Evolutionary conservation across 2,888 invertebrate species (phyloP), one percentile per base, ranked within the genome.

Genomic region (Eilema sororculum): DNA sequence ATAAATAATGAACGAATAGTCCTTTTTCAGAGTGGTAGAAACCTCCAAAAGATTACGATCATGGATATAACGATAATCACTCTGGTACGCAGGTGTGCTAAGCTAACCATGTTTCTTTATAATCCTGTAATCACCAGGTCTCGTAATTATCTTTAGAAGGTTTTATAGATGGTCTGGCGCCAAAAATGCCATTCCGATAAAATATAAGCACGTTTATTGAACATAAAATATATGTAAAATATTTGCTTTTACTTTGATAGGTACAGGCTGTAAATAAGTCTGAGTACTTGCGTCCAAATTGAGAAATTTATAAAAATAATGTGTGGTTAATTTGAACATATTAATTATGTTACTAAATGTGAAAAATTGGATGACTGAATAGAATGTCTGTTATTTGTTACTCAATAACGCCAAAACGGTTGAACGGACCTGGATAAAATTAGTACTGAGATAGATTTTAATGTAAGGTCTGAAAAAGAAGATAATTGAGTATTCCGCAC

Each of bases 191-290:
- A 1, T 16, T 58, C 16, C 16, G 16, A 16, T 6, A 25, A 52
- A 52, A 52, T 52, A 52, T 52, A 52, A n/a, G n/a, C n/a, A 20
- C n/a, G 52, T 52, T 52, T 52, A 52, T 52, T 52, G 52, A n/a
- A n/a, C 52, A n/a, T 52, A 52, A 52, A 52, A 52, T 52, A n/a
- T n/a, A 52, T n/a, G 52, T 52, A 20, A 52, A 52, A 52, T 52
- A 9, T n/a, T 8, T 52, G n/a, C 52, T n/a, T 52, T 52, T n/a
- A 52, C 52, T 52, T 52, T 20, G 52, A 52, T 52, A 52, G 52
- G 52, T n/a, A 52, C n/a, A 52, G 52, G 6, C 52, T n/a, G 52
- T 52, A 20, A 46, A 20, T 16, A 52, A 52, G 20, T 52, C n/a
- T 9, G 8, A 20, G 8, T n/a, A 8, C 9, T 2, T n/a, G 9